These are phyloP conservation scores for Apolygus lucorum DNA, from an alignment of 1,140 invertebrate genomes.

Conservation along the genomic window DNA sequence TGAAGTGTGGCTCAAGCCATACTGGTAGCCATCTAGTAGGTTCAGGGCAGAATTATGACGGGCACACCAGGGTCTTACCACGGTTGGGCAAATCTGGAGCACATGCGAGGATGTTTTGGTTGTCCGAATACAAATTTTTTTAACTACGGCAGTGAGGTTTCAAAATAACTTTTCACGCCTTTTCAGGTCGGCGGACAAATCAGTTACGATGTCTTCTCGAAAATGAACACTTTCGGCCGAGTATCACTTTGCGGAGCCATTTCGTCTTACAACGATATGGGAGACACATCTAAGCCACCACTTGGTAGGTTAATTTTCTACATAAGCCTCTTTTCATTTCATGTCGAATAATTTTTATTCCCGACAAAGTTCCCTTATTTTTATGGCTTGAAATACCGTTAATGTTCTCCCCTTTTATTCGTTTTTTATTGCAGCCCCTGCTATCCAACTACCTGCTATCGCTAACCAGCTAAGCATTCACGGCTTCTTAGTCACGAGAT, in stretches of 20 bases:
- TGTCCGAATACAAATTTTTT: background rate
- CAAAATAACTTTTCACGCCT: constrained; percentile 3
- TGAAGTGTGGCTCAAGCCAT: too few relatives aligned
- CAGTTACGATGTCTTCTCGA: constrained; percentile 37
- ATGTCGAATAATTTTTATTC: too few relatives aligned
- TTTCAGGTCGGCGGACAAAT: constrained; percentile 41
- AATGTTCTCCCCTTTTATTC: background rate
- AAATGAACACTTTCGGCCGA: constrained; percentile 39
- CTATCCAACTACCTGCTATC: constrained; percentile 36
- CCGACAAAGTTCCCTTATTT: too few relatives aligned
- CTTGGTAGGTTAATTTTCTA: background rate
- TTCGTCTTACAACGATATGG: constrained; percentile 36
- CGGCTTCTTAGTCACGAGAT: constrained; percentile 51
- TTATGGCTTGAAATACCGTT: too few relatives aligned
- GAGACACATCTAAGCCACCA: background rate
- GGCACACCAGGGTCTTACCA: too few relatives aligned
- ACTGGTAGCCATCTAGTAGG: too few relatives aligned
- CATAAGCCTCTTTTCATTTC: too few relatives aligned
- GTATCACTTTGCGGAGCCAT: constrained; percentile 42
- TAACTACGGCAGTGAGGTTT: background rate
- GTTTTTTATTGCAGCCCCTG: constrained; percentile 38
- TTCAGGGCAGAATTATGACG: too few relatives aligned
- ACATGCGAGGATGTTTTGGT: too few relatives aligned
- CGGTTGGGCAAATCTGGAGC: too few relatives aligned
- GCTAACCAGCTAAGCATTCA: constrained; percentile 50